Percentiles rank a stretch among this genome's conserved stretches.
phyloP scores from a whole-genome alignment of 2,888 invertebrate species.

The Pristionchus maxplancki region DNA sequence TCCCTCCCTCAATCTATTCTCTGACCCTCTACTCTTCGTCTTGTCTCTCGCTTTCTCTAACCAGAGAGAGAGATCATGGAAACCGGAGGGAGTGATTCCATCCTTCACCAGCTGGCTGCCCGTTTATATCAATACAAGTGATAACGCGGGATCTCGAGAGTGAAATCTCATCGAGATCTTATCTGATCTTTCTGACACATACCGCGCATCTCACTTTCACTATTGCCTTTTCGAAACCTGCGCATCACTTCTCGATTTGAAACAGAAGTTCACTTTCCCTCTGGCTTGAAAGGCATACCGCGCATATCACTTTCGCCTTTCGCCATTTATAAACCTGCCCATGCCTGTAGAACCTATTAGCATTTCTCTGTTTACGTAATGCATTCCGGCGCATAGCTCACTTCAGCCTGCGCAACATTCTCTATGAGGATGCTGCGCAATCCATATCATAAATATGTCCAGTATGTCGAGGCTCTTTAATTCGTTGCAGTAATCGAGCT shows the following conservation, averaged over 20 bases:
- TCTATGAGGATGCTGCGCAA: too few species aligned
- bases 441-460: too few species aligned
- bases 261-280: neutral
- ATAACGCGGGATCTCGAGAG: conserved; percentile 16
- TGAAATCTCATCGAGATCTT: neutral
- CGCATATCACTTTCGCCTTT: too few species aligned
- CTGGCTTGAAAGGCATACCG: neutral
- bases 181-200: conserved; percentile 13
- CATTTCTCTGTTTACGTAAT: too few species aligned
- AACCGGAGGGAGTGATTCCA: too few species aligned
- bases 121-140: conserved; percentile 17
- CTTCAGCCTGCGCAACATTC: too few species aligned
- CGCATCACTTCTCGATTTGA: neutral
- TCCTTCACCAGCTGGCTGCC: neutral
- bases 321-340: too few species aligned
- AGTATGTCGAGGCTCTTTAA: too few species aligned
- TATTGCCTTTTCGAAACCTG: neutral
- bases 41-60: neutral
- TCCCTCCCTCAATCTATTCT: neutral
- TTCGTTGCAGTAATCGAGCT: too few species aligned
- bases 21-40: neutral
- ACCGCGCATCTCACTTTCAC: neutral
- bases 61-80: neutral
- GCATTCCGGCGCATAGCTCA: too few species aligned
- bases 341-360: too few species aligned